Conservation (phyloP, 2,797 vertebrate genomes). For the Psittacula echo region DNA sequence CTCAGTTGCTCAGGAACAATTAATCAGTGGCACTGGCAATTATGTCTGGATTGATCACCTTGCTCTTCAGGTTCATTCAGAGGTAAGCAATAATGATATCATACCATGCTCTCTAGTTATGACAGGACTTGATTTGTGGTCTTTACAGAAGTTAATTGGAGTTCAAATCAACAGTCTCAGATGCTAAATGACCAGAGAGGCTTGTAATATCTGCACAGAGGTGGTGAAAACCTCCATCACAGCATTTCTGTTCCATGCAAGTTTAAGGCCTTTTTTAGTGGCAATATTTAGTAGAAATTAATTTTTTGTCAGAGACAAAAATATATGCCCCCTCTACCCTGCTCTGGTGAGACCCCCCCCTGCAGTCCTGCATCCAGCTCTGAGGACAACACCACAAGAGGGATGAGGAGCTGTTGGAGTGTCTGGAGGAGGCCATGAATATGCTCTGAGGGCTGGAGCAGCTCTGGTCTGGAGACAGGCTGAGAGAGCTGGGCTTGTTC, state of each 20-base stretch:
- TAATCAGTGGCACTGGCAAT: conserved; percentile 26
- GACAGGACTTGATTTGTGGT: conserved; percentile 6
- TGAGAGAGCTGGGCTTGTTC: background rate
- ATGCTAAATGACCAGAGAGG: background rate
- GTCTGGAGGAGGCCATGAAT: background rate
- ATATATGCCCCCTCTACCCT: background rate
- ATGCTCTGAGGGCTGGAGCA: background rate
- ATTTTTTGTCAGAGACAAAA: background rate
- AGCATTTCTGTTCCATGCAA: background rate
- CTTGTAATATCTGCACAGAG: background rate
- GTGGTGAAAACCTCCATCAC: background rate
- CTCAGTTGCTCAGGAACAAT: background rate
- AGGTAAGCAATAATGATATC: conserved; percentile 11
- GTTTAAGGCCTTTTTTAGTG: background rate
- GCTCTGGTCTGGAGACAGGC: background rate
- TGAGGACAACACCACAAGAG: background rate
- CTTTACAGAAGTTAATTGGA: conserved; percentile 6
- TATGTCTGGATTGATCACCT: conserved; percentile 25
- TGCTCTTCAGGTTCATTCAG: conserved; percentile 8
- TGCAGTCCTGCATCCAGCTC: background rate
- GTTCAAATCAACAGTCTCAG: background rate
- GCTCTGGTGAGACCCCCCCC: background rate
- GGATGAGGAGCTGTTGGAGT: background rate
- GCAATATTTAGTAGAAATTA: background rate
- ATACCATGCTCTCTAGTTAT: background rate